Conservation (phyloP, 92 coral and sea anemone species). For the Porites divaricata region DNA sequence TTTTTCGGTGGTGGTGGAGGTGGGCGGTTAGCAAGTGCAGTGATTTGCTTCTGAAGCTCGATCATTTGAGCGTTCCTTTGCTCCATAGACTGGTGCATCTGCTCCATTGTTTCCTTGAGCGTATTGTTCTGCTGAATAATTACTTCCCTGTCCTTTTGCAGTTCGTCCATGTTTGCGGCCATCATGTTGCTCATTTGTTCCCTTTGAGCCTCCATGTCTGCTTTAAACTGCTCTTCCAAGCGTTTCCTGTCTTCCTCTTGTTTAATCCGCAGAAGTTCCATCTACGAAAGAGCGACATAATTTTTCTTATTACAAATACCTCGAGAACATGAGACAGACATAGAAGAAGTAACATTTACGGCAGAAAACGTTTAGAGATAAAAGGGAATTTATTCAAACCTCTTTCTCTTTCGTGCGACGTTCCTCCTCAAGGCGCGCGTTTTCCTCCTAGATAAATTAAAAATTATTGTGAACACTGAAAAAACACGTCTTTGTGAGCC, state of each 20-base stretch:
- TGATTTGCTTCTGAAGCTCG: conserved; percentile 43
- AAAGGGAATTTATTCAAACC: conserved; percentile 27
- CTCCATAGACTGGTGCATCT: conserved; percentile 53
- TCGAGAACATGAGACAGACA: too few species aligned
- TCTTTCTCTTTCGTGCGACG: conserved; percentile 64
- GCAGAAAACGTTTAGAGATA: background rate
- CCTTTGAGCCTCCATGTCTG: conserved; percentile 50
- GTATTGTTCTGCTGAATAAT: conserved; percentile 54
- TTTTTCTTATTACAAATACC: background rate
- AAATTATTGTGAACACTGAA: too few species aligned
- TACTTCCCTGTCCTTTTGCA: conserved; percentile 55
- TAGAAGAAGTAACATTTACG: too few species aligned
- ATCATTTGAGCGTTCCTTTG: conserved; percentile 45
- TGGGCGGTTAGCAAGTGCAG: conserved; percentile 44
- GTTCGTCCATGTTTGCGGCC: conserved; percentile 63
- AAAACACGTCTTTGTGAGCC: background rate
- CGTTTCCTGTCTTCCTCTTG: conserved; percentile 66
- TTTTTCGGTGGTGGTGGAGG: conserved; percentile 12
- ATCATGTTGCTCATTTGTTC: conserved; percentile 69
- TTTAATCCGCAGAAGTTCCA: conserved; percentile 50
- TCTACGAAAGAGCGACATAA: conserved; percentile 17
- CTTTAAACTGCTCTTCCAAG: conserved; percentile 63
- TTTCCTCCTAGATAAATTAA: conserved; percentile 58
- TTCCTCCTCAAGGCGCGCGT: conserved; percentile 68
- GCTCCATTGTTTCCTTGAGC: conserved; percentile 34